phyloP scores from a whole-genome alignment of 2,888 invertebrate genomes.

The Tortrix viridana region DNA sequence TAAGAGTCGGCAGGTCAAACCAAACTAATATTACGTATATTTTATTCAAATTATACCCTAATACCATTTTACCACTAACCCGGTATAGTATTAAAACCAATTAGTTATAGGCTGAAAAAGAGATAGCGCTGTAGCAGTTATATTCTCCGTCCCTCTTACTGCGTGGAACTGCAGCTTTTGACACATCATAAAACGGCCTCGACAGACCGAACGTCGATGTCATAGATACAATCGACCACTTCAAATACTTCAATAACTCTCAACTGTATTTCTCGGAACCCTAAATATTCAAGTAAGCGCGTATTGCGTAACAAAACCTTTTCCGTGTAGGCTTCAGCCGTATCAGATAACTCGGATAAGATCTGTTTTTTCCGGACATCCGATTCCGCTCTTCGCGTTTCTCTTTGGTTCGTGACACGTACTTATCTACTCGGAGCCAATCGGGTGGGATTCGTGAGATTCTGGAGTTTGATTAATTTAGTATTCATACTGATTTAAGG shows the following conservation, averaged over 20 bases:
- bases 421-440: slow-evolving; percentile 23
- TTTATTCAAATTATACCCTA: too few species aligned
- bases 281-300: slow-evolving; percentile 20
- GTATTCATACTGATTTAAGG: background rate
- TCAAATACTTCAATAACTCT: slow-evolving; percentile 14
- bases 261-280: background rate
- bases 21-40: too few species aligned
- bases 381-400: slow-evolving; percentile 23
- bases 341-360: slow-evolving; percentile 27
- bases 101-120: too few species aligned
- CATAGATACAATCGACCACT: background rate
- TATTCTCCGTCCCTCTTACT: too few species aligned
- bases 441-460: slow-evolving; percentile 3
- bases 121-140: too few species aligned
- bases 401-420: slow-evolving; percentile 26
- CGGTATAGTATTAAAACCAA: too few species aligned
- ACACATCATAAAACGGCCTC: too few species aligned
- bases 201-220: background rate
- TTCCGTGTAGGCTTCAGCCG: slow-evolving; percentile 13
- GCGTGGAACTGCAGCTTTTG: too few species aligned
- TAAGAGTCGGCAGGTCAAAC: too few species aligned
- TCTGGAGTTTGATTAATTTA: slow-evolving; percentile 19
- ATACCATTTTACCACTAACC: too few species aligned
- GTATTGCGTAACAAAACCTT: slow-evolving; percentile 27
- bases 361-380: slow-evolving; percentile 27